phyloP scores from a whole-genome alignment of 2,888 invertebrate genomes.

The Melanostoma mellinum region DNA sequence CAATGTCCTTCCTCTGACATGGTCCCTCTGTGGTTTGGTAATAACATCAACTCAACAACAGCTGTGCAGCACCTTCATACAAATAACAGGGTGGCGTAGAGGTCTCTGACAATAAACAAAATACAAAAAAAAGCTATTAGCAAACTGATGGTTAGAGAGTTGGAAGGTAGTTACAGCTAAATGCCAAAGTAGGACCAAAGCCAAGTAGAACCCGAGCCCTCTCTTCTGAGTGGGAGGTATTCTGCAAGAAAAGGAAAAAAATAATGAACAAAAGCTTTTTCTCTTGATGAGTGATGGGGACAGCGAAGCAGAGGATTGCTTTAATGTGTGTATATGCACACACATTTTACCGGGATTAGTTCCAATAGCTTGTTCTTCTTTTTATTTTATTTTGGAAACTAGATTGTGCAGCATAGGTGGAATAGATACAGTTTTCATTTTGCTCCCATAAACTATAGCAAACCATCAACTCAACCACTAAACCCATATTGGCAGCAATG shows the following conservation, averaged over 20 bases:
- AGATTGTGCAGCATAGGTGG: conserved; percentile 16
- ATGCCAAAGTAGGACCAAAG: conserved; percentile 28
- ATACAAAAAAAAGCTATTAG: conserved; percentile 21
- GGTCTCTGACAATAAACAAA: conserved; percentile 21
- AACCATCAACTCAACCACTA: conserved; percentile 17
- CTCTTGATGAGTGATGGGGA: conserved; percentile 1
- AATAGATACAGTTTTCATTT: conserved; percentile 10
- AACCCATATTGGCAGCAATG: conserved; percentile 56
- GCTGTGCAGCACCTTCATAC: conserved; percentile 59
- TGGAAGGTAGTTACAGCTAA: conserved; percentile 36
- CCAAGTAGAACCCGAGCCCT: neutral
- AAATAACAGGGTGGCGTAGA: conserved; percentile 25
- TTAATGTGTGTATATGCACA: conserved; percentile 50
- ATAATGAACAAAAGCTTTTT: conserved; percentile 39
- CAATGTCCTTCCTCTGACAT: conserved; percentile 70
- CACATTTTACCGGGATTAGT: conserved; percentile 63
- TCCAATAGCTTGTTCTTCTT: conserved; percentile 68
- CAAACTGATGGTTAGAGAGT: conserved; percentile 41
- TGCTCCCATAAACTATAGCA: conserved; percentile 13
- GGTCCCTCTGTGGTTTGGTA: conserved; percentile 67
- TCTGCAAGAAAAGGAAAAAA: conserved; percentile 2
- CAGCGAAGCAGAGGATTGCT: conserved; percentile 1
- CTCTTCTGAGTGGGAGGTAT: conserved; percentile 1
- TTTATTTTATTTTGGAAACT: conserved; percentile 22
- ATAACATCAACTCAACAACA: conserved; percentile 64